A percentile compares a stretch with the other conserved stretches of the same genome.
These are phyloP conservation scores for Sparidentex hasta DNA, from an alignment of 2,797 vertebrate genomes.

Conservation along the genomic window DNA sequence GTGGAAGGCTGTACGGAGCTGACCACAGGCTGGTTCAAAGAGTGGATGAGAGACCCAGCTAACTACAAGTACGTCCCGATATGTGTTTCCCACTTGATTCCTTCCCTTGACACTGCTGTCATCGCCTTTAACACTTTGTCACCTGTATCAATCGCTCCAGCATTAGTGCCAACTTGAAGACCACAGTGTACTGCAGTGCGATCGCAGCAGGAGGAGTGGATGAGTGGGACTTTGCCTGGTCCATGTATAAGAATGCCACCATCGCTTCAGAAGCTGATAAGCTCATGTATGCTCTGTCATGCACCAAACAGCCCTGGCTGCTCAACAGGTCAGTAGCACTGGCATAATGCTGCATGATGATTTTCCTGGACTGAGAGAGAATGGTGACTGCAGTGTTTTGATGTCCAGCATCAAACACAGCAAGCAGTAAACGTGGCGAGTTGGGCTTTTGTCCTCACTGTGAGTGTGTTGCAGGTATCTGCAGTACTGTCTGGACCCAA, in stretches of 20 bases:
- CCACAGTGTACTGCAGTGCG: constrained; percentile 90
- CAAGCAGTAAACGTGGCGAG: neutral
- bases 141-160: constrained; percentile 70
- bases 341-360: neutral
- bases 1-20: constrained; percentile 75
- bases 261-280: constrained; percentile 88
- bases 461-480: constrained; percentile 86
- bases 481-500: constrained; percentile 84
- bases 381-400: neutral
- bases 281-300: constrained; percentile 87
- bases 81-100: neutral
- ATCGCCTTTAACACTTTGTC: neutral
- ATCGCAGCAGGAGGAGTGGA: constrained; percentile 82
- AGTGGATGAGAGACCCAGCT: constrained; percentile 73
- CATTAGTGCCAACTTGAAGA: constrained; percentile 88
- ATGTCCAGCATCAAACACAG: neutral
- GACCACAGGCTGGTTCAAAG: constrained; percentile 47
- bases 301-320: constrained; percentile 88
- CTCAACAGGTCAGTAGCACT: constrained; percentile 86
- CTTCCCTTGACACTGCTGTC: neutral
- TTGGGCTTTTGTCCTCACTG: constrained; percentile 10
- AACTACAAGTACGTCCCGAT: constrained; percentile 49
- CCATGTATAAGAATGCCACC: constrained; percentile 73
- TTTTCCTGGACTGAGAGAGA: neutral
- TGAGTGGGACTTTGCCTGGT: constrained; percentile 92